A percentile compares a stretch with the other conserved stretches of the same genome.
These are phyloP conservation scores for Plagiodera versicolora DNA, from an alignment of 2,888 invertebrate genomes.

Conservation along the genomic window DNA sequence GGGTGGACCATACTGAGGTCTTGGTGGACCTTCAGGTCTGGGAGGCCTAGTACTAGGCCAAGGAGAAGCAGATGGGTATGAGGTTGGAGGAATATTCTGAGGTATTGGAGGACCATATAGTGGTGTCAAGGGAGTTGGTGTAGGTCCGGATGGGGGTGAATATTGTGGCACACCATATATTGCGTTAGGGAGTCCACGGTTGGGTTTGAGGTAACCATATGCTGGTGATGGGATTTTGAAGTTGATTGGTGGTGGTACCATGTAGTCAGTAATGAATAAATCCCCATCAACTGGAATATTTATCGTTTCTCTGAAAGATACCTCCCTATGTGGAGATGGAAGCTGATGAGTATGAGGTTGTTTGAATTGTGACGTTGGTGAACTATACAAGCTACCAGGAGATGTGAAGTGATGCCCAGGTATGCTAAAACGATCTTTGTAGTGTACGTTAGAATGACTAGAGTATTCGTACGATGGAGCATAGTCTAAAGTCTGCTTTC, in stretches of 20 bases:
- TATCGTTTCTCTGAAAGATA: constrained; percentile 18
- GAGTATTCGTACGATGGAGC: constrained; percentile 39
- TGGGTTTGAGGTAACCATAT: constrained; percentile 26
- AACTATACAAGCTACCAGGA: constrained; percentile 11
- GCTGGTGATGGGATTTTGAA: constrained; percentile 22
- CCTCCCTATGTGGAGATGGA: neutral
- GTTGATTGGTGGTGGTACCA: constrained; percentile 25
- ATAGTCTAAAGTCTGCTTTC: constrained; percentile 44
- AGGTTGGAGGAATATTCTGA: constrained; percentile 40
- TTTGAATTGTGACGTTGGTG: constrained; percentile 20
- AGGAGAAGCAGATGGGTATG: constrained; percentile 28
- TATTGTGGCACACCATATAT: constrained; percentile 30
- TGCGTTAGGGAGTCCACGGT: constrained; percentile 31
- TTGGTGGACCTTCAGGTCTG: constrained; percentile 35
- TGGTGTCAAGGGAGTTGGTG: constrained; percentile 8
- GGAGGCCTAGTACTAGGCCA: constrained; percentile 30
- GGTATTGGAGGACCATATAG: constrained; percentile 21
- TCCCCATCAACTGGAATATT: constrained; percentile 25
- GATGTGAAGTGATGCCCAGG: constrained; percentile 14
- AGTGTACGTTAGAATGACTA: constrained; percentile 27
- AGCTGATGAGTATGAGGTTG: constrained; percentile 8
- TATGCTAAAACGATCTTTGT: constrained; percentile 19
- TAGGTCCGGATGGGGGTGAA: constrained; percentile 15
- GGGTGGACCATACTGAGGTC: constrained; percentile 37
- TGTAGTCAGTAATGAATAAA: constrained; percentile 22